Evolutionary conservation across 2,797 vertebrate species (phyloP), one percentile per base, ranked within the genome.

Genomic region (Varecia variegata): DNA sequence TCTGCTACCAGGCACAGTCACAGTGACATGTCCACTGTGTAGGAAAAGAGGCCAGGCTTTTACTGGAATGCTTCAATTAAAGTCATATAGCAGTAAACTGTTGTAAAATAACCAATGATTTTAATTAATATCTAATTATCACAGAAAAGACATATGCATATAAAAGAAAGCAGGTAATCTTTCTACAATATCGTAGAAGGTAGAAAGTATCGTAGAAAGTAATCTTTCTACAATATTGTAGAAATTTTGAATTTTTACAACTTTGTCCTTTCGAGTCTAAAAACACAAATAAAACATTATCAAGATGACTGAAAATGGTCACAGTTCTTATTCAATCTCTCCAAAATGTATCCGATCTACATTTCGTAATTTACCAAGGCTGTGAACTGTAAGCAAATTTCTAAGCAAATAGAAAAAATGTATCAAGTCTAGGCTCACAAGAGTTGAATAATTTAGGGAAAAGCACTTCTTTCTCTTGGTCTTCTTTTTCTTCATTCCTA

Each of bases 251-350:
- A 92, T 62, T 74, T 67, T 54, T 38, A 90, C 15, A 56, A 32
- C 30, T 83, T 97, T 35, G 8, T 89, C 58, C 70, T 93, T 77
- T 77, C 30, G 62, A 95, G 40, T 80, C 25, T 95, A 89, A 73
- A 93, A 94, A 38, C 45, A 94, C 30, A 70, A 43, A 62, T 67
- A 81, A 12, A 50, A 58, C 23, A 86, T 62, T 54, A 90, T 82
- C n/a, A 82, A 92, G 62, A 70, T 85, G 74, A 88, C 43, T 71
- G 52, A 88, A 81, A 90, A n/a, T 83, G 35, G 62, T 14, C 40
- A 60, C 2, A 67, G 21, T 50, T 82, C 47, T 93, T 67, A 52
- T 40, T 80, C 23, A 82, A 7, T 84, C 27, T 52, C 47, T 93
- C 45, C 56, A 62, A 93, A 90, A 60, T 47, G 50, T 91, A 90